These are phyloP conservation scores for Drosophila nasuta DNA, from an alignment of 1,140 invertebrate genomes.

Conservation along the genomic window DNA sequence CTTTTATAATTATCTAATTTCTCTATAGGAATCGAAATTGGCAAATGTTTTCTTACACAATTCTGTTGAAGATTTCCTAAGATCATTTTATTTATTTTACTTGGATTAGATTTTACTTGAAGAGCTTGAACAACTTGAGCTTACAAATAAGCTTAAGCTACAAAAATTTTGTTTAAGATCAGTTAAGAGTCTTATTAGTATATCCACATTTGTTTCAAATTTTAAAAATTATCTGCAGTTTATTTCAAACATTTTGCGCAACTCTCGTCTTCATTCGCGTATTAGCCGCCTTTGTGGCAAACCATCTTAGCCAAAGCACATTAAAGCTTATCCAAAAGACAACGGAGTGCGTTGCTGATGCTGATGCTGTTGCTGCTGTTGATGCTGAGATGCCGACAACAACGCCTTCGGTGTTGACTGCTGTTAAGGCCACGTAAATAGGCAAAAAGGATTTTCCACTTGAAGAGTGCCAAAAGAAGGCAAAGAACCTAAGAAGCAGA, in stretches of 20 bases:
- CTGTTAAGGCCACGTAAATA: constrained; percentile 80
- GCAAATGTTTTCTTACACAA: no score
- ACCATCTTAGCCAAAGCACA: constrained; percentile 1
- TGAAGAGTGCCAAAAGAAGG: constrained; percentile 70
- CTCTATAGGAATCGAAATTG: no score
- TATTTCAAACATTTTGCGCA: background rate
- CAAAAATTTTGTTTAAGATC: no score
- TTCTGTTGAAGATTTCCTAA: no score
- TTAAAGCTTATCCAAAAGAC: constrained; percentile 33
- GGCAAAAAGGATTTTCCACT: constrained; percentile 82
- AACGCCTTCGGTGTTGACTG: constrained; percentile 59
- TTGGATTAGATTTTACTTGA: no score
- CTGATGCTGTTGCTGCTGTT: background rate
- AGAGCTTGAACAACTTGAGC: no score
- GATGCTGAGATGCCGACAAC: background rate
- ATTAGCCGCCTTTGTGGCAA: background rate
- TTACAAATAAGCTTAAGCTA: no score
- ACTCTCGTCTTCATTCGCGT: background rate
- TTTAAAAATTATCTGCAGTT: background rate
- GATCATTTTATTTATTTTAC: no score
- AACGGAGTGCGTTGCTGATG: constrained; percentile 12
- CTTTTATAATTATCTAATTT: no score
- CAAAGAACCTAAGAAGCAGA: constrained; percentile 19
- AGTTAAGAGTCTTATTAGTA: no score
- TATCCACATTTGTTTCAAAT: background rate